A percentile compares a stretch with the other conserved stretches of the same genome.
Evolutionary conservation across 2,113 vertebrate genomes (phyloP).

Genomic region (Solenodon paradoxus): DNA sequence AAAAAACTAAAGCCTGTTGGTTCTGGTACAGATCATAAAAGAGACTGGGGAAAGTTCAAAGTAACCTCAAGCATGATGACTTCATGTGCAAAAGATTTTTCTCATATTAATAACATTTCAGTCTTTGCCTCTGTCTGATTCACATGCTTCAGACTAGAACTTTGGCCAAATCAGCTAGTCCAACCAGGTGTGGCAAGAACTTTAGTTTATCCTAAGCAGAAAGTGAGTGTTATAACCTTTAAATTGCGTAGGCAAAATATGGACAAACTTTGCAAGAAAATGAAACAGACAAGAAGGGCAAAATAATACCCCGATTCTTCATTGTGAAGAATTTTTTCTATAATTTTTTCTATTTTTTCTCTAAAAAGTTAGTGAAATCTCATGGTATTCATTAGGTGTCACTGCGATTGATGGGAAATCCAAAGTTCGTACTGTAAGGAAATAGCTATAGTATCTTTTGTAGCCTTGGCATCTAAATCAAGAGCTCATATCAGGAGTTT

Average conservation of each 20-base stretch:
- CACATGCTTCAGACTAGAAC: constrained; percentile 31
- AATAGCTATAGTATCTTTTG: not conserved
- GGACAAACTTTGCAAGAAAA: not conserved
- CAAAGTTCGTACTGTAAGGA: not conserved
- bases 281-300: not conserved
- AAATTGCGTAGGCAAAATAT: not conserved
- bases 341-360: no score
- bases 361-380: constrained; percentile 22
- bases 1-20: constrained; percentile 28
- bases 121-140: constrained; percentile 52
- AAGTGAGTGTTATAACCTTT: not conserved
- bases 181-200: constrained; percentile 43
- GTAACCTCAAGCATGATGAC: constrained; percentile 65
- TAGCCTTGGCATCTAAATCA: not conserved
- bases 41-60: constrained; percentile 64
- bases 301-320: not conserved
- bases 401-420: not conserved
- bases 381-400: not conserved
- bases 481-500: no score
- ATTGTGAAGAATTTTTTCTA: no score
- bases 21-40: constrained; percentile 61
- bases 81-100: constrained; percentile 64
- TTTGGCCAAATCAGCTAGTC: not conserved
- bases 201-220: not conserved
- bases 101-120: constrained; percentile 52